These are phyloP conservation scores for Hippocampus zosterae DNA, from an alignment of 2,113 vertebrate genomes.

Conservation along the genomic window DNA sequence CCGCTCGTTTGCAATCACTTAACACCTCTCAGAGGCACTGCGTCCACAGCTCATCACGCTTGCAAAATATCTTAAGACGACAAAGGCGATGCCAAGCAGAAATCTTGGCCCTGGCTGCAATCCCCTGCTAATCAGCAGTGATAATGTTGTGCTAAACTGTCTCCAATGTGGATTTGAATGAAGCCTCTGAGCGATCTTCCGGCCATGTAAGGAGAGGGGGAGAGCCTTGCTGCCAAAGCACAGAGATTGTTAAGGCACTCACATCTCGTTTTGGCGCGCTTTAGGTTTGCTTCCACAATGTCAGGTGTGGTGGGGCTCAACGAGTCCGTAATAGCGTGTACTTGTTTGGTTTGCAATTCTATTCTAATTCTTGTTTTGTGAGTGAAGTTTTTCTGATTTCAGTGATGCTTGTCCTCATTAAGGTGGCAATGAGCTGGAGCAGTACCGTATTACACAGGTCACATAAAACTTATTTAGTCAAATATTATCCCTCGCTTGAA, in stretches of 20 bases:
- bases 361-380: too few species aligned
- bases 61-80: conserved; percentile 43
- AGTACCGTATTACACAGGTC: too few species aligned
- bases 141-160: conserved; percentile 56
- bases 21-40: conserved; percentile 13
- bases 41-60: conserved; percentile 39
- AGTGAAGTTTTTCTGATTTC: too few species aligned
- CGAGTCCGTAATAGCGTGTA: not conserved
- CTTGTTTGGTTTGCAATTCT: not conserved
- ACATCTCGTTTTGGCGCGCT: conserved; percentile 38
- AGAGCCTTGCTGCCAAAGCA: conserved; percentile 12
- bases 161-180: conserved; percentile 56
- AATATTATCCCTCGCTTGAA: too few species aligned
- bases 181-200: conserved; percentile 39
- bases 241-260: conserved; percentile 35
- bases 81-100: conserved; percentile 39
- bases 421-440: too few species aligned
- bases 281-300: conserved; percentile 20
- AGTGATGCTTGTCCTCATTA: too few species aligned
- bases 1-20: conserved; percentile 42
- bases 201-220: conserved; percentile 29
- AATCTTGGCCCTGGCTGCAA: conserved; percentile 31
- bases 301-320: conserved; percentile 30
- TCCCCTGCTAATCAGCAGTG: conserved; percentile 43
- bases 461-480: too few species aligned